Conservation (phyloP, 2,113 vertebrate species). For the Pagrus major region DNA sequence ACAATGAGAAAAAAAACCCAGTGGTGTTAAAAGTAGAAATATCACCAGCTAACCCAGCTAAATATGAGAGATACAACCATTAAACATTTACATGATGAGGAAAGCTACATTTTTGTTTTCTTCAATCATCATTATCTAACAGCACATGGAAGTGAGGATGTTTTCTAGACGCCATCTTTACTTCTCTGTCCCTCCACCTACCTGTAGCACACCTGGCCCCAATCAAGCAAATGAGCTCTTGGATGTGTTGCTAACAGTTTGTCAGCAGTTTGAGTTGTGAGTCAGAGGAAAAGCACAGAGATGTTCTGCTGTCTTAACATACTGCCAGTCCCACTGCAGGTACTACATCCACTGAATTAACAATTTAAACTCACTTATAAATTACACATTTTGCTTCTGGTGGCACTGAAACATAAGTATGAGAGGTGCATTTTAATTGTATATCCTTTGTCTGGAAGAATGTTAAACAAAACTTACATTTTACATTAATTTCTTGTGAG, state of each 20-base stretch:
- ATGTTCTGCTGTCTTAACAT: constrained; percentile 78
- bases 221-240: constrained; percentile 10
- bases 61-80: no score
- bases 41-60: no score
- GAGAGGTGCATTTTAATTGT: background rate
- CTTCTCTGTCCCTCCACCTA: no score
- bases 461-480: background rate
- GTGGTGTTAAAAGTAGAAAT: no score
- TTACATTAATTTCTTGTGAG: no score
- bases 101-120: background rate
- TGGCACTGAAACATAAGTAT: background rate
- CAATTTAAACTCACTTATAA: background rate
- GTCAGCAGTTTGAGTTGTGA: background rate
- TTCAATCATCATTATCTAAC: no score
- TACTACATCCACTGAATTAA: background rate
- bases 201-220: constrained; percentile 20
- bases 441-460: no score
- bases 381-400: background rate
- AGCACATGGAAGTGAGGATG: no score
- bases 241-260: background rate
- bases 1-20: no score
- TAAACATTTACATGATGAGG: background rate
- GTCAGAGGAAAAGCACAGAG: background rate
- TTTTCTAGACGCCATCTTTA: no score
- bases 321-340: constrained; percentile 72